These are phyloP conservation scores for Carettochelys insculpta DNA, from an alignment of 2,113 vertebrate genomes.

Conservation along the genomic window DNA sequence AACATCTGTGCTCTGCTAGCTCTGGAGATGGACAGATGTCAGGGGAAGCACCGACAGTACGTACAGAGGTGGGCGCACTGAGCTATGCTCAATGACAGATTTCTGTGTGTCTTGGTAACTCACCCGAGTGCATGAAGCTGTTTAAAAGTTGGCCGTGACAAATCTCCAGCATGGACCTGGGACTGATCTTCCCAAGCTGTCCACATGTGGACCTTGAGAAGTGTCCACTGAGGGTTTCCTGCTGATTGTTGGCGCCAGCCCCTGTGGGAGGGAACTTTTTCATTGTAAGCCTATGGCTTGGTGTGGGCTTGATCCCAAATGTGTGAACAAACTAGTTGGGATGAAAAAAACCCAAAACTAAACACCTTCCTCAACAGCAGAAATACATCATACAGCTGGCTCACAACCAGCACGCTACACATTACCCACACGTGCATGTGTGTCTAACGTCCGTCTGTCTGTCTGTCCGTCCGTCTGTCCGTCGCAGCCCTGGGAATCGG, in stretches of 20 bases:
- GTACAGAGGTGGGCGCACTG: neutral
- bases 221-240: neutral
- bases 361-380: neutral
- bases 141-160: neutral
- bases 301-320: neutral
- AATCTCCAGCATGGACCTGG: neutral
- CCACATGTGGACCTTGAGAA: too few species aligned
- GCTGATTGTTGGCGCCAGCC: fast-evolving
- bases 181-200: neutral
- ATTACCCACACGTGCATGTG: constrained; percentile 24
- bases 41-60: neutral
- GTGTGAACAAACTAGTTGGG: neutral
- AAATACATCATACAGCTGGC: neutral
- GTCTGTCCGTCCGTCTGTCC: neutral
- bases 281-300: fast-evolving
- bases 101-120: neutral
- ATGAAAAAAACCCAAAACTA: neutral
- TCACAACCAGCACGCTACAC: neutral
- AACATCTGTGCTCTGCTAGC: neutral
- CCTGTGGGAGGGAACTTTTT: fast-evolving
- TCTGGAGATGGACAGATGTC: neutral
- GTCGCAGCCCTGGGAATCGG: neutral
- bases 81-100: neutral
- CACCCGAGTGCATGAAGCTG: neutral
- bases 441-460: neutral